Percentiles rank a stretch among this genome's conserved stretches.
Conservation (phyloP, 2,797 vertebrate species). For the Pteropus rufus region DNA sequence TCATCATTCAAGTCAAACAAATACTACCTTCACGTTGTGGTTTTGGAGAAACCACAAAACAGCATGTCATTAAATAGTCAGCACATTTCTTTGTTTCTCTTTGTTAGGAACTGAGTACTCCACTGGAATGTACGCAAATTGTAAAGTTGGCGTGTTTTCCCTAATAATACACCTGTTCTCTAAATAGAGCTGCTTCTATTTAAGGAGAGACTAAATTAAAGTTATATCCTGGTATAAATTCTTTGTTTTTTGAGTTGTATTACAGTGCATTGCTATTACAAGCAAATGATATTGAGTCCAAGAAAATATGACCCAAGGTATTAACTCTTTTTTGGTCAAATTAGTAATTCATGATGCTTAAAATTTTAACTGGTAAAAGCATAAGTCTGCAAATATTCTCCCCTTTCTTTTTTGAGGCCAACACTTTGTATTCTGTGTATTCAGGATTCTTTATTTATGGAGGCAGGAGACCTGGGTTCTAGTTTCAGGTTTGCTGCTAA, state of each 20-base stretch:
- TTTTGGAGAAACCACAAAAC: conserved; percentile 21
- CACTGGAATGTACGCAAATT: neutral
- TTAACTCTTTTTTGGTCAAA: neutral
- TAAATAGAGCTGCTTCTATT: conserved; percentile 61
- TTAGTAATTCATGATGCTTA: neutral
- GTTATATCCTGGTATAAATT: conserved; percentile 50
- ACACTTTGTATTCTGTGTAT: neutral
- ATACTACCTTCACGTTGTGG: neutral
- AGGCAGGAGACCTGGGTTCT: neutral
- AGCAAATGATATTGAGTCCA: neutral
- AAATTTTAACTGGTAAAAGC: neutral
- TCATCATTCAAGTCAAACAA: neutral
- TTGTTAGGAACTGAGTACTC: neutral
- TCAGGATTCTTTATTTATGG: neutral
- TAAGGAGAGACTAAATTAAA: conserved; percentile 47
- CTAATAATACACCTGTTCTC: conserved; percentile 49
- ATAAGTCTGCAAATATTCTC: neutral
- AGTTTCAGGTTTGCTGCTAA: neutral
- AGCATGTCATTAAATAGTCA: conserved; percentile 24
- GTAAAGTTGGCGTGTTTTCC: conserved; percentile 20
- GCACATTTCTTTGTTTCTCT: neutral
- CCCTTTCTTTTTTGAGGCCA: neutral
- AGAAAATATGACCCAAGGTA: neutral
- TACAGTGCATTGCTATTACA: neutral
- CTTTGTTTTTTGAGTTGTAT: neutral